These are phyloP conservation scores for Myotis findleyi DNA, from an alignment of 2,797 vertebrate species.

Conservation along the genomic window DNA sequence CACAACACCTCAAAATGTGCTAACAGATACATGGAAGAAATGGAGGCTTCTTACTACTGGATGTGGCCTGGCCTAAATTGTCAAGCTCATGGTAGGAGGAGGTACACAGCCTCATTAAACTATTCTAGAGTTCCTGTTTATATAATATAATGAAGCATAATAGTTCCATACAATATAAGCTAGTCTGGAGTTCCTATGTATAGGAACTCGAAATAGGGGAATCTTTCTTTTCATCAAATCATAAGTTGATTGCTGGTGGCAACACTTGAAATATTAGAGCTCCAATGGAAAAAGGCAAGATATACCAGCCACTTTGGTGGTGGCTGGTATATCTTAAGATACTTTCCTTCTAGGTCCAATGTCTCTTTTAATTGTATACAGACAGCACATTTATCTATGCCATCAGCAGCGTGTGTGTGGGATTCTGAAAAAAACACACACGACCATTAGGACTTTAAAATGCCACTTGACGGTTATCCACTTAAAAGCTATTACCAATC, in stretches of 20 bases:
- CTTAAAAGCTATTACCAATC: slow-evolving; percentile 80
- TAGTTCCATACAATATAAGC: neutral
- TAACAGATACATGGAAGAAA: neutral
- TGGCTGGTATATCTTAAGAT: slow-evolving; percentile 10
- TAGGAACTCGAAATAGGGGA: neutral
- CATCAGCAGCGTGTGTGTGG: neutral
- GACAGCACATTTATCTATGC: slow-evolving; percentile 68
- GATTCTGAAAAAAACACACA: slow-evolving; percentile 52
- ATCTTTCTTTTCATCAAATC: neutral
- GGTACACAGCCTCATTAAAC: neutral
- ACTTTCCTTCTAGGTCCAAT: slow-evolving; percentile 60
- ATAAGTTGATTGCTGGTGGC: slow-evolving; percentile 39
- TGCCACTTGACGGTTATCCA: slow-evolving; percentile 66
- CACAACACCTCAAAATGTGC: neutral
- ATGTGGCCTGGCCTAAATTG: neutral
- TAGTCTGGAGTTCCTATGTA: neutral
- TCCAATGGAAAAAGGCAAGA: slow-evolving; percentile 64
- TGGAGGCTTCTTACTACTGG: neutral
- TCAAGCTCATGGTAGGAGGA: neutral
- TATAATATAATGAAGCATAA: neutral
- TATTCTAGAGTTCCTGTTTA: neutral
- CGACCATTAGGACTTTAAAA: slow-evolving; percentile 79
- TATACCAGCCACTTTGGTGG: neutral
- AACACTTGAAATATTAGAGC: slow-evolving; percentile 12
- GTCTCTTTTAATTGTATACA: slow-evolving; percentile 74